Evolutionary conservation across 2,888 invertebrate species (phyloP), one percentile per base, ranked within the genome.

Genomic region (Eutolmus rufibarbis): DNA sequence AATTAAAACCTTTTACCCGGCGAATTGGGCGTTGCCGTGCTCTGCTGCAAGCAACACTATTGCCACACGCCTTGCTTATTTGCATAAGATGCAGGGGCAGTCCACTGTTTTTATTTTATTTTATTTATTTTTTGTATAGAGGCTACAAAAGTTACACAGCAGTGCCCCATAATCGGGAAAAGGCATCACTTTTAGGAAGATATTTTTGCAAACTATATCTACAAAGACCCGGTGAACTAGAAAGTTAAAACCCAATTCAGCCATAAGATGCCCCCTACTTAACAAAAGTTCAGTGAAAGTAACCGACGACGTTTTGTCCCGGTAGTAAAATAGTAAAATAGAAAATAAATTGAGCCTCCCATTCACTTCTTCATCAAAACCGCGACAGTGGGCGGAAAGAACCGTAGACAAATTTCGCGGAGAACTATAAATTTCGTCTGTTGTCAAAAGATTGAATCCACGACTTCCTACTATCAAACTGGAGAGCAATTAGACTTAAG

Each of bases 371-470:
- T 78, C 43, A 40, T 78, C 78, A 43, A n/a, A 23, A n/a, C 23
- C 5, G 78, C 37, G 43, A 28, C 51, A 40, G 78, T 78, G 78
- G 78, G 78, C 40, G 78, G 40, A 78, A 78, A 78, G 40, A 78
- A 78, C 12, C 28, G 66, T 46, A 34, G 78, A 78, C 78, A 78
- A 78, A 78, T 78, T 78, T 78, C 23, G 12, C 43, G 43, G 40
- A 78, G 19, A 40, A 40, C 78, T 43, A 78, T 78, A 40, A 40
- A 78, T 78, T 78, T 78, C 43, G 16, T 78, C 37, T 19, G 23
- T 78, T 78, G 40, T 78, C 78, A 66, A 78, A 78, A 78, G 78
- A 78, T 78, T 78, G 78, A 43, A 34, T 78, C 16, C 40, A 43
- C 16, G 23, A 78, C 78, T 78, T 78, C 43, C 78, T 78, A 78